These are phyloP conservation scores for Trididemnum miniatum DNA, from an alignment of 23 tunicate genomes.

Conservation along the genomic window DNA sequence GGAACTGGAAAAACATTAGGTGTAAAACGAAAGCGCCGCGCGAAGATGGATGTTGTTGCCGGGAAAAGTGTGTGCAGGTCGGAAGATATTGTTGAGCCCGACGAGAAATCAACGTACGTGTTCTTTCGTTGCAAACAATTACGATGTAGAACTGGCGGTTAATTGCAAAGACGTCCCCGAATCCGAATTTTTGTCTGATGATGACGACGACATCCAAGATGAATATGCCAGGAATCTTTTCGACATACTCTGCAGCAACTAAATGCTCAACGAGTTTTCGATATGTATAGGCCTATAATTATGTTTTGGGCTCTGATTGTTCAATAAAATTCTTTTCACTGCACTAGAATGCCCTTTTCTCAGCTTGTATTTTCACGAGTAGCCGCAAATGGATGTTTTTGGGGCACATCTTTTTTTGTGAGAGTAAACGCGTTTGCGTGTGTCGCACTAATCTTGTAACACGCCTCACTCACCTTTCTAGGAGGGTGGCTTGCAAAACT, in stretches of 20 bases:
- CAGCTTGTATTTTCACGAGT: no score
- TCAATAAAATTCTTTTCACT: background rate
- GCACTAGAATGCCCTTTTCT: background rate
- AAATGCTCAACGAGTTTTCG: background rate
- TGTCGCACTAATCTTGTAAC: background rate
- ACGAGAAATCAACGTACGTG: background rate
- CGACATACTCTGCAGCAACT: background rate
- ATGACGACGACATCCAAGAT: background rate
- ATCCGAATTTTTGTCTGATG: background rate
- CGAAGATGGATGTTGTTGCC: background rate
- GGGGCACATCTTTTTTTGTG: no score
- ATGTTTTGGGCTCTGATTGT: background rate
- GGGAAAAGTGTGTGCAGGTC: background rate
- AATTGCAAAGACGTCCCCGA: background rate
- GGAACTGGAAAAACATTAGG: constrained; percentile 12
- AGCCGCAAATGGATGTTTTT: no score
- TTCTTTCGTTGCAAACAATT: background rate
- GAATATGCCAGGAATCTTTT: background rate
- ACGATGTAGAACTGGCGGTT: background rate
- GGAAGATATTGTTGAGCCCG: background rate
- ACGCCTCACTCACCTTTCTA: background rate
- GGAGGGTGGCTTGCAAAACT: background rate
- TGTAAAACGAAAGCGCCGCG: background rate
- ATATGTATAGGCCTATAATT: background rate
- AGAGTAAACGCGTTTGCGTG: background rate